These are phyloP conservation scores for Holotrichia oblita DNA, from an alignment of 1,140 invertebrate genomes.

Conservation along the genomic window DNA sequence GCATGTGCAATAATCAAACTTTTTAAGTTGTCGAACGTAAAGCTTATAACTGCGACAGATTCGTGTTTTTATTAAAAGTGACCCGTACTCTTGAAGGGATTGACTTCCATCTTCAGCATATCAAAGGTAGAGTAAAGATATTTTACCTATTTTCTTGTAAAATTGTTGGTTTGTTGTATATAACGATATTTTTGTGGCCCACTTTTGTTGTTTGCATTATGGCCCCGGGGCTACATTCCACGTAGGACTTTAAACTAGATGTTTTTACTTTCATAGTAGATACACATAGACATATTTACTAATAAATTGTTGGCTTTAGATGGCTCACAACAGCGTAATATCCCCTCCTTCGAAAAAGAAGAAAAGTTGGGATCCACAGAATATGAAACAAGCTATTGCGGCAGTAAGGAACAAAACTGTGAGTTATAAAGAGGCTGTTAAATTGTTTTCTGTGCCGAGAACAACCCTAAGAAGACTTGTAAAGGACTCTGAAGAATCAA, in stretches of 20 bases:
- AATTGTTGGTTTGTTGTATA: no score
- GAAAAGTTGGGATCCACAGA: no score
- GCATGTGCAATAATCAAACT: background rate
- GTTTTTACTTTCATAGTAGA: no score
- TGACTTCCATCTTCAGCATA: slow-evolving; percentile 19
- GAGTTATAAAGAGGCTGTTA: slow-evolving; percentile 22
- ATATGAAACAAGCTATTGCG: slow-evolving; percentile 21
- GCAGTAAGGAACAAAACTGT: slow-evolving; percentile 13
- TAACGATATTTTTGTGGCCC: no score
- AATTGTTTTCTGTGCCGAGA: slow-evolving; percentile 1
- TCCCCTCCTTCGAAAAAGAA: background rate
- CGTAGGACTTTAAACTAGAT: background rate
- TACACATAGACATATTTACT: no score
- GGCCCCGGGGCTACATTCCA: background rate
- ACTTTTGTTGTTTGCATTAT: no score
- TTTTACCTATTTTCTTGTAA: no score
- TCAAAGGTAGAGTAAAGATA: background rate
- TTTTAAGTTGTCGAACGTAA: background rate
- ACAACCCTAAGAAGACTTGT: no score
- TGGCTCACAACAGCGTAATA: background rate
- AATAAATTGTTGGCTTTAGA: slow-evolving; percentile 33
- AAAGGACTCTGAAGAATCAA: no score
- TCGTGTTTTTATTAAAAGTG: background rate
- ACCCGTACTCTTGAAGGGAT: background rate
- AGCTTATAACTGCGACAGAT: background rate